phyloP scores from a whole-genome alignment of 2,888 invertebrate genomes.

The Ochropacha duplaris region DNA sequence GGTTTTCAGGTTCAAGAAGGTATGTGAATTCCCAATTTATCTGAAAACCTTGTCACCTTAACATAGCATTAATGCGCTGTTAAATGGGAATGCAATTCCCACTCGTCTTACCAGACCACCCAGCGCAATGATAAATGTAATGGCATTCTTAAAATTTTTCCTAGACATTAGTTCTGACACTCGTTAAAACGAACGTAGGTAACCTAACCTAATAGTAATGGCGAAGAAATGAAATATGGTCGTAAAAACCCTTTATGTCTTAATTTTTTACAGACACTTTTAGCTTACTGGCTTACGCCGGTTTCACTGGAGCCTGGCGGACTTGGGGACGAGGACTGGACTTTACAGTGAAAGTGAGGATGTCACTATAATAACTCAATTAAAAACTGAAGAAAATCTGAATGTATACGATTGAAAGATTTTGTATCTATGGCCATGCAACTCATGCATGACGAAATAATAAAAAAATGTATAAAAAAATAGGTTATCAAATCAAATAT shows the following conservation, averaged over 20 bases:
- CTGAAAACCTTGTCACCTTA: constrained; percentile 23
- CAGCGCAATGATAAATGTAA: constrained; percentile 18
- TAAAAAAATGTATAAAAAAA: too few relatives aligned
- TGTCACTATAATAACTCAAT: too few relatives aligned
- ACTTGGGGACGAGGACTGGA: too few relatives aligned
- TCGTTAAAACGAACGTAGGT: neutral
- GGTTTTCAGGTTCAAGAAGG: neutral
- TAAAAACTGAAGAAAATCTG: too few relatives aligned
- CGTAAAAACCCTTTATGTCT: neutral
- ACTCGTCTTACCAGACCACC: constrained; percentile 45
- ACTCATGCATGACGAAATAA: too few relatives aligned
- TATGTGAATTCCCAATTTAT: constrained; percentile 26
- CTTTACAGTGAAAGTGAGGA: too few relatives aligned
- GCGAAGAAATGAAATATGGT: neutral
- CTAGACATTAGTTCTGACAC: neutral
- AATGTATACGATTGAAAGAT: too few relatives aligned
- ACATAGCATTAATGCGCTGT: constrained; percentile 32
- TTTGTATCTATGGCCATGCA: too few relatives aligned
- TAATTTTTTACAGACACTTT: neutral
- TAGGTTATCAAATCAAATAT: too few relatives aligned
- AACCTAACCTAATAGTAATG: too few relatives aligned
- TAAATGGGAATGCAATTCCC: constrained; percentile 47
- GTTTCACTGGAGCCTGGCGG: too few relatives aligned
- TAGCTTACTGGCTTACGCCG: too few relatives aligned
- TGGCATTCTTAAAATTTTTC: neutral